Percentiles rank a stretch among this genome's conserved stretches.
Conservation (phyloP, 2,888 invertebrate genomes). For the Anthophora plumipes region DNA sequence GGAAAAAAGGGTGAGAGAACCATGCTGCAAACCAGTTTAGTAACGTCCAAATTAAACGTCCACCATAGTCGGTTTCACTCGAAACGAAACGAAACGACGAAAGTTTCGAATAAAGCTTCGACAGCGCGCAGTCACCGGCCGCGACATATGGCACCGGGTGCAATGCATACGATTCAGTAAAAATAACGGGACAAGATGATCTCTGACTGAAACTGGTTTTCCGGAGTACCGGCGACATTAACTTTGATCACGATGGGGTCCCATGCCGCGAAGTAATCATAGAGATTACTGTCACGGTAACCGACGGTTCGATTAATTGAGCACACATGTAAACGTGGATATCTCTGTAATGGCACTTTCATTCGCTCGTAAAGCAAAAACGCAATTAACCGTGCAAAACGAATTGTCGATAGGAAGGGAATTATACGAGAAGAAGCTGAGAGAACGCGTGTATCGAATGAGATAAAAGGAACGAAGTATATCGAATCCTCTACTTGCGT, state of each 20-base stretch:
- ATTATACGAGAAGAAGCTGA: background rate
- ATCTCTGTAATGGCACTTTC: slow-evolving; percentile 15
- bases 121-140: slow-evolving; percentile 9
- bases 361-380: background rate
- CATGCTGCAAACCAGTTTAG: background rate
- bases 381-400: slow-evolving; percentile 7
- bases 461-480: background rate
- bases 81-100: slow-evolving; percentile 19
- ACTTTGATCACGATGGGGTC: slow-evolving; percentile 38
- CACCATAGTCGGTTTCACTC: slow-evolving; percentile 28
- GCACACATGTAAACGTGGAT: slow-evolving; percentile 3
- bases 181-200: slow-evolving; percentile 68
- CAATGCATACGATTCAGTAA: slow-evolving; percentile 58
- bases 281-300: slow-evolving; percentile 27
- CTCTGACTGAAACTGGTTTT: slow-evolving; percentile 69
- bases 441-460: background rate
- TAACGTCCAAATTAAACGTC: background rate
- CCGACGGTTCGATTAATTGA: slow-evolving; percentile 15
- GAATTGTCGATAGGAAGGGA: background rate
- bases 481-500: background rate
- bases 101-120: slow-evolving; percentile 38
- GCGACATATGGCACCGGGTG: slow-evolving; percentile 39
- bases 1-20: background rate
- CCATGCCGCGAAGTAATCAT: slow-evolving; percentile 26
- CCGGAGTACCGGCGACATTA: slow-evolving; percentile 39